Percentiles rank a stretch among this genome's conserved stretches.
phyloP scores from a whole-genome alignment of 2,888 invertebrate genomes.

The Chaetogeoica ovagalla region DNA sequence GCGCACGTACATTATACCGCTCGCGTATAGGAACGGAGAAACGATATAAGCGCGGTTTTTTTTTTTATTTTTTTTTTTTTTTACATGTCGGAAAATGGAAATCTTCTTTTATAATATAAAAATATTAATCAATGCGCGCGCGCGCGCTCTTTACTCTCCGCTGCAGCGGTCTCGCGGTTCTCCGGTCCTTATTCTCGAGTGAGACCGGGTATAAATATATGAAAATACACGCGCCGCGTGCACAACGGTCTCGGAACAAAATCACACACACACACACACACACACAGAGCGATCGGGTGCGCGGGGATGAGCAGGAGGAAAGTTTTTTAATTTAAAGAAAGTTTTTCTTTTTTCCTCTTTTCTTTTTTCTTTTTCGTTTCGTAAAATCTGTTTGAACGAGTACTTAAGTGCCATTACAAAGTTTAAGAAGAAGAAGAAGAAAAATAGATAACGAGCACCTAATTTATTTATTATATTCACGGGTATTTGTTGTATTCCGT shows the following conservation, averaged over 20 bases:
- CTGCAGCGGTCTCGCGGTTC: background rate
- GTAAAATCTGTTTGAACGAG: slow-evolving; percentile 48
- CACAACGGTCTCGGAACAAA: slow-evolving; percentile 13
- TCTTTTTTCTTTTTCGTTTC: background rate
- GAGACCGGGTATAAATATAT: background rate
- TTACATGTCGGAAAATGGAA: slow-evolving; percentile 39
- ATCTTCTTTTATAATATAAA: slow-evolving; percentile 49
- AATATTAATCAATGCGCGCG: slow-evolving; percentile 23
- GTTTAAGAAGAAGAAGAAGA: slow-evolving; percentile 29
- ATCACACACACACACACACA: slow-evolving; percentile 6
- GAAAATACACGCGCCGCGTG: too few species aligned
- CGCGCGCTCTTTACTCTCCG: slow-evolving; percentile 18
- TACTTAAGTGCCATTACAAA: slow-evolving; percentile 49
- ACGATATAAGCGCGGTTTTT: slow-evolving; percentile 7
- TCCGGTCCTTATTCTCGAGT: slow-evolving; percentile 17
- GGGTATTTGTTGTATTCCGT: slow-evolving; percentile 41
- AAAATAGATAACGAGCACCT: slow-evolving; percentile 48
- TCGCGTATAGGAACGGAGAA: slow-evolving; percentile 15
- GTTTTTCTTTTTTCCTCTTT: slow-evolving; percentile 14
- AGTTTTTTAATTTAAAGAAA: slow-evolving; percentile 51
- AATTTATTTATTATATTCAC: slow-evolving; percentile 46
- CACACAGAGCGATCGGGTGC: background rate
- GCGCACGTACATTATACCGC: background rate
- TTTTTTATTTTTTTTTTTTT: too few species aligned
- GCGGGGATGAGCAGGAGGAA: background rate